phyloP scores from a whole-genome alignment of 2,888 invertebrate genomes.

The Poecilus cupreus region DNA sequence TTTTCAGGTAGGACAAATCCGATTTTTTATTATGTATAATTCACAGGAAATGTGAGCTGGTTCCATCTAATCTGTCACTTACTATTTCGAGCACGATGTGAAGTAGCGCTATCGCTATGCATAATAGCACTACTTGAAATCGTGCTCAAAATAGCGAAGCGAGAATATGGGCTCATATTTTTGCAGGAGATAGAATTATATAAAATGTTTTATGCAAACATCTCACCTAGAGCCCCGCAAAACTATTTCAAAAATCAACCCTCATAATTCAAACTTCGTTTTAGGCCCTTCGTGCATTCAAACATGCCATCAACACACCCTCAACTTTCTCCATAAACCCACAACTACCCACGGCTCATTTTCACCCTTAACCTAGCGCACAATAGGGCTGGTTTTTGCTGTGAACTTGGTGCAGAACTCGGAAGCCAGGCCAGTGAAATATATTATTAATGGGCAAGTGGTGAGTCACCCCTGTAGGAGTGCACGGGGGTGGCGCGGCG shows the following conservation, averaged over 20 bases:
- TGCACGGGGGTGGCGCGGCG: not conserved
- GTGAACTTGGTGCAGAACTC: not conserved
- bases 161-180: too few species aligned
- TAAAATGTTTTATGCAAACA: not conserved
- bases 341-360: not conserved
- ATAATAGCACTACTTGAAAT: too few species aligned
- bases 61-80: too few species aligned
- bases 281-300: constrained; percentile 1
- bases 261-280: constrained; percentile 42
- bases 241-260: constrained; percentile 36
- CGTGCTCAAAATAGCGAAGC: too few species aligned
- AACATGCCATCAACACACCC: constrained; percentile 39
- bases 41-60: too few species aligned
- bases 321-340: constrained; percentile 27
- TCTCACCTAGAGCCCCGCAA: constrained; percentile 2
- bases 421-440: constrained; percentile 17
- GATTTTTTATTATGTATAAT: too few species aligned
- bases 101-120: too few species aligned
- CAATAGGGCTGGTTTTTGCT: not conserved
- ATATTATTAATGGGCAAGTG: constrained; percentile 36
- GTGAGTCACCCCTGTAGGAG: constrained; percentile 9
- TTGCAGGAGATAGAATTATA: not conserved
- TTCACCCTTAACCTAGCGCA: not conserved
- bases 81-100: too few species aligned
- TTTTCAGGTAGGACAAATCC: too few species aligned